phyloP scores from a whole-genome alignment of 2,113 vertebrate genomes.

The Budorcas taxicolor region DNA sequence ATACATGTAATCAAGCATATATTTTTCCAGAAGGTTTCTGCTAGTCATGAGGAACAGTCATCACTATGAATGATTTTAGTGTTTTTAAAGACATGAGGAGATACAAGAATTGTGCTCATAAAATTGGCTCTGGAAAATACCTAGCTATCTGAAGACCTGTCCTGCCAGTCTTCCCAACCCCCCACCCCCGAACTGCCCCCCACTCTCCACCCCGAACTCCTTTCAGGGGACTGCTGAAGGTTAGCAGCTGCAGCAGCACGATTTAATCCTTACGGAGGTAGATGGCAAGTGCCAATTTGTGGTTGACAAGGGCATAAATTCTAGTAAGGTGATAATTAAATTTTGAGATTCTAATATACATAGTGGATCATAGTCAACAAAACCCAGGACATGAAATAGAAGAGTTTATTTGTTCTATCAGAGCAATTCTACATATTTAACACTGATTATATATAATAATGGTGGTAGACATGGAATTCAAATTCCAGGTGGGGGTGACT shows the following conservation, averaged over 20 bases:
- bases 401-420: not conserved
- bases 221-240: not conserved
- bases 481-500: not conserved
- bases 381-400: not conserved
- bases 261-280: not conserved
- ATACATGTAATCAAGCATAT: not conserved
- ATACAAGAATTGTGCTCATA: not conserved
- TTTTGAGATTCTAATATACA: not conserved
- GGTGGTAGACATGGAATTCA: not conserved
- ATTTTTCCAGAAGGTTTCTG: not conserved
- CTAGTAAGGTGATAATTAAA: not conserved
- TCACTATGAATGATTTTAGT: not conserved
- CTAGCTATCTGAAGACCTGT: not conserved
- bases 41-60: not conserved
- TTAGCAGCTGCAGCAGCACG: not conserved
- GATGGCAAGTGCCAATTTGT: not conserved
- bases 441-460: not conserved
- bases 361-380: not conserved
- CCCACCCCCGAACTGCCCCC: rapidly evolving
- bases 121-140: not conserved
- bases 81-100: not conserved
- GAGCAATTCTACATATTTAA: not conserved
- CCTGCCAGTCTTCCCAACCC: not conserved
- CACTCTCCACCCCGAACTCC: not conserved
- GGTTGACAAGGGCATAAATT: not conserved